Conservation (phyloP, 2,888 invertebrate species). For the Pristionchus mayeri region DNA sequence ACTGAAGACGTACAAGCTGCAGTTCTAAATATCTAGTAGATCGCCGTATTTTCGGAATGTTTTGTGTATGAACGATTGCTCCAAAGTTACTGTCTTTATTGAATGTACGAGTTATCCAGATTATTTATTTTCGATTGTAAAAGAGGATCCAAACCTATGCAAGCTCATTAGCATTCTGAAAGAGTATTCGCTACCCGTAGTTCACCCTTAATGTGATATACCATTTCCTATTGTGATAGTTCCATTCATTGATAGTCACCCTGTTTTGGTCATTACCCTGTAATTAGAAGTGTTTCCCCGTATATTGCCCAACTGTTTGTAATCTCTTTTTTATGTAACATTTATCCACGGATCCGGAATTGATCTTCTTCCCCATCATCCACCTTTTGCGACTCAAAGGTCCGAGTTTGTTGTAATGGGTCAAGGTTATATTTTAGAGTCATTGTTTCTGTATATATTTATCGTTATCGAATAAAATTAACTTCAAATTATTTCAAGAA, state of each 20-base stretch:
- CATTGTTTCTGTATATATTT: slow-evolving; percentile 1
- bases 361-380: too few relatives aligned
- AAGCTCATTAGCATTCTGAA: background rate
- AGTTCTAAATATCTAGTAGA: slow-evolving; percentile 36
- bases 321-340: background rate
- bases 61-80: too few relatives aligned
- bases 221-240: background rate
- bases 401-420: background rate
- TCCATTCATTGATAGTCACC: background rate
- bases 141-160: background rate
- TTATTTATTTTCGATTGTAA: background rate
- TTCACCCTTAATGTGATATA: background rate
- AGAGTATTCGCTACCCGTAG: background rate
- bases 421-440: background rate
- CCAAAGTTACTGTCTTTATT: slow-evolving; percentile 12
- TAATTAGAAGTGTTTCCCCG: background rate
- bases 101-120: slow-evolving; percentile 16
- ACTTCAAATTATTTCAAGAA: too few relatives aligned
- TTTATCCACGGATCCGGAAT: too few relatives aligned
- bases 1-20: slow-evolving; percentile 54
- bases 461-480: background rate
- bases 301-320: background rate
- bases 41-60: too few relatives aligned
- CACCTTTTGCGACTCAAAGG: background rate
- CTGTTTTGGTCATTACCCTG: background rate